phyloP scores from a whole-genome alignment of 1,140 invertebrate genomes.

The Aphelenchoides avenae region DNA sequence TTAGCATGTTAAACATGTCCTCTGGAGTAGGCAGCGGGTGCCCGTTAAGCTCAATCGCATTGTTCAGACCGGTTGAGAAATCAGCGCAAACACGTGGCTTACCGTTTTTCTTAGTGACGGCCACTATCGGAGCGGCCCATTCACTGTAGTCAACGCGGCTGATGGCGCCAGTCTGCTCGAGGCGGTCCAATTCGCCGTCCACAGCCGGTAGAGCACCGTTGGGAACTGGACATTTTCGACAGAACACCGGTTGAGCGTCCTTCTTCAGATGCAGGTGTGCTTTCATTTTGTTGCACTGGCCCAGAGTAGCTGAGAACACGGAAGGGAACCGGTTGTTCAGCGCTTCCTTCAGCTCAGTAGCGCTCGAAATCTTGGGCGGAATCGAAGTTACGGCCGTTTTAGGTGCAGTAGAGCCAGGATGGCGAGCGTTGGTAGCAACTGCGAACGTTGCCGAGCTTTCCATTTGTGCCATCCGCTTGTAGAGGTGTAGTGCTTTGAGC shows the following conservation, averaged over 20 bases:
- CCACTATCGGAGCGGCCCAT: constrained; percentile 61
- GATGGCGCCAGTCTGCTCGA: constrained; percentile 24
- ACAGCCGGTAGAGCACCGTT: background rate
- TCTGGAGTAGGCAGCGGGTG: constrained; percentile 40
- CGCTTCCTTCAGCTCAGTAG: no score
- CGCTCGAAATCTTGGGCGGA: no score
- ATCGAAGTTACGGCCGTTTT: background rate
- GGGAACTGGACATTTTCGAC: constrained; percentile 8
- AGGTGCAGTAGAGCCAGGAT: background rate
- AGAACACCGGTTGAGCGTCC: constrained; percentile 12
- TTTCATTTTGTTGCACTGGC: constrained; percentile 13
- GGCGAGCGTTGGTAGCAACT: background rate
- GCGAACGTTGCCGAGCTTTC: background rate
- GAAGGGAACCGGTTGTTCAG: no score
- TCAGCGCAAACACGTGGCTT: constrained; percentile 58
- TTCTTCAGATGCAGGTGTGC: constrained; percentile 18
- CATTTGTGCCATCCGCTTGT: background rate
- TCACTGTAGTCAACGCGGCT: constrained; percentile 48
- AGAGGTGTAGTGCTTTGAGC: background rate
- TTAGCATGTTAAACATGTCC: constrained; percentile 30
- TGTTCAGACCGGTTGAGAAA: constrained; percentile 50
- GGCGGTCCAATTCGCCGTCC: background rate
- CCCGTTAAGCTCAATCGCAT: constrained; percentile 14
- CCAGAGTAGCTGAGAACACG: constrained; percentile 11
- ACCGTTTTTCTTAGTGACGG: constrained; percentile 59